A percentile compares a stretch with the other conserved stretches of the same genome.
Evolutionary conservation across 1,140 invertebrate species (phyloP).

Genomic region (Trypoxylus dichotomus): DNA sequence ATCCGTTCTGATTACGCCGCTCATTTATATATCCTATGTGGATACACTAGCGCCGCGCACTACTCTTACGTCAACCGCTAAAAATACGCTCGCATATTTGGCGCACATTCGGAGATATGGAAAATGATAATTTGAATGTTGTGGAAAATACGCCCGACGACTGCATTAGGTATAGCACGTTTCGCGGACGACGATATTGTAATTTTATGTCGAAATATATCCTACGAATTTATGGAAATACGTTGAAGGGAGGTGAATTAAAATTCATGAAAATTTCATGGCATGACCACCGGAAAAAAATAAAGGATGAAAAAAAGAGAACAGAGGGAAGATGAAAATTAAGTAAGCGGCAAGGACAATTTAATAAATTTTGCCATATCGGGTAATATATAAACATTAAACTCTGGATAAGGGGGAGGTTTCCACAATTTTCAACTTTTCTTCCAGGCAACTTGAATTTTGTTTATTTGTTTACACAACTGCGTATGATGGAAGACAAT

Average conservation of each 20-base stretch:
- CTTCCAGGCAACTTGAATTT: too few species aligned
- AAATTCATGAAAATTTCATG: conserved; percentile 11
- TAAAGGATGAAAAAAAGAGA: background rate
- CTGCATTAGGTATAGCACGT: too few species aligned
- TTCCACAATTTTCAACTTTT: background rate
- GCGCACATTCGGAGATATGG: background rate
- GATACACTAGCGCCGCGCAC: background rate
- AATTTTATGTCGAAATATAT: conserved; percentile 13
- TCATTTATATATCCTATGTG: conserved; percentile 13
- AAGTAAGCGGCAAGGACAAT: background rate
- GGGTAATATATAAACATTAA: background rate
- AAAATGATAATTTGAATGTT: conserved; percentile 20
- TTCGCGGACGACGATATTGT: background rate
- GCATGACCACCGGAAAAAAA: background rate
- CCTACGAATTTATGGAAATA: background rate
- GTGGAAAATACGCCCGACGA: background rate
- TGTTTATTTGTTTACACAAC: too few species aligned
- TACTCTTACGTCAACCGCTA: background rate
- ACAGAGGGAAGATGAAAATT: background rate
- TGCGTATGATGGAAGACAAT: too few species aligned
- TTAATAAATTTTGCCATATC: background rate
- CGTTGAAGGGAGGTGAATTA: background rate
- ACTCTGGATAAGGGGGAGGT: background rate
- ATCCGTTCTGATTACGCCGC: background rate
- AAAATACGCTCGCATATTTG: background rate